phyloP scores from a whole-genome alignment of 2,797 vertebrate species.

The Sebastes minor region DNA sequence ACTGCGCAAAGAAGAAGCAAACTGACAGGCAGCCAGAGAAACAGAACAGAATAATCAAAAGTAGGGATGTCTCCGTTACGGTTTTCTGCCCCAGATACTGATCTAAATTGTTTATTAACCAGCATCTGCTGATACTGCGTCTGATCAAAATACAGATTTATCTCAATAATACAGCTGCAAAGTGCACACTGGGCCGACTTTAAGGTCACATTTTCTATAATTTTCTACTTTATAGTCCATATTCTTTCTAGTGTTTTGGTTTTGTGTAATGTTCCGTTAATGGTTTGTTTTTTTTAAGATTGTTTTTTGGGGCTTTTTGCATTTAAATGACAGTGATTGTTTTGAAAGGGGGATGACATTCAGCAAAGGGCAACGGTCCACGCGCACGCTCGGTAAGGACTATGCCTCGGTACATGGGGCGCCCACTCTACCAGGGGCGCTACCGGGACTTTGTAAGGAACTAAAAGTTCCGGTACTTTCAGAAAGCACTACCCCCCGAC shows the following conservation, averaged over 20 bases:
- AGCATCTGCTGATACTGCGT: background rate
- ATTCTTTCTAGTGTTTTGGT: background rate
- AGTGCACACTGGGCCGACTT: background rate
- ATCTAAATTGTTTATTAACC: background rate
- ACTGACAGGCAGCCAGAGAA: slow-evolving; percentile 29
- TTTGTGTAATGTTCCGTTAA: background rate
- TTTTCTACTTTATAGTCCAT: background rate
- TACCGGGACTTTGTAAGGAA: too few relatives aligned
- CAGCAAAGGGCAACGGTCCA: too few relatives aligned
- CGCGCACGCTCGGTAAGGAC: too few relatives aligned
- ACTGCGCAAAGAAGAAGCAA: slow-evolving; percentile 30
- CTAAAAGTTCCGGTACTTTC: too few relatives aligned
- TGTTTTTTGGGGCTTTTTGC: too few relatives aligned
- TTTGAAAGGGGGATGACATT: too few relatives aligned
- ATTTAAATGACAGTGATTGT: too few relatives aligned
- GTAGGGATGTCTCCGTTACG: background rate
- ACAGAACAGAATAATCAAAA: background rate
- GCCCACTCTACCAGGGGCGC: too few relatives aligned
- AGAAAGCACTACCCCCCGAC: too few relatives aligned
- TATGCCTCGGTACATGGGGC: too few relatives aligned
- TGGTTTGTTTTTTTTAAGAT: too few relatives aligned
- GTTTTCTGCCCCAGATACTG: background rate
- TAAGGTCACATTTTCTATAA: background rate
- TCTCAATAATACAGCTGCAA: background rate
- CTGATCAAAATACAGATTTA: background rate